Evolutionary conservation across 2,888 invertebrate species (phyloP).

Genomic region (Bhutanitis thaidina): DNA sequence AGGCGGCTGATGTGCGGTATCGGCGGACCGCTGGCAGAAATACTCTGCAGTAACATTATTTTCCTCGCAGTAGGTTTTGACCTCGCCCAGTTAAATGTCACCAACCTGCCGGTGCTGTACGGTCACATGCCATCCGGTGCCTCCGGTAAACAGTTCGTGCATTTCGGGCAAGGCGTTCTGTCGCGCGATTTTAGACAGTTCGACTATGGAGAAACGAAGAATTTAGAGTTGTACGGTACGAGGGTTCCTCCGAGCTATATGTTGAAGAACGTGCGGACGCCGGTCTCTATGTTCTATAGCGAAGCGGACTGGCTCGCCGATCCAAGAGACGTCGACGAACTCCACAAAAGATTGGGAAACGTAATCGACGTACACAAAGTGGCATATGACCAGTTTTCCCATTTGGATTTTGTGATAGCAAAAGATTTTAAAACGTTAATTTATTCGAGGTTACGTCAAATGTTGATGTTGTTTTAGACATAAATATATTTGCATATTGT

Average conservation of each 20-base stretch:
- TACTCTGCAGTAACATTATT: slow-evolving; percentile 79
- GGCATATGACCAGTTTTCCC: slow-evolving; percentile 66
- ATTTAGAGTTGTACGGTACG: slow-evolving; percentile 44
- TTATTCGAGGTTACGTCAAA: slow-evolving; percentile 34
- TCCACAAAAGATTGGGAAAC: slow-evolving; percentile 74
- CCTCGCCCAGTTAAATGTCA: slow-evolving; percentile 77
- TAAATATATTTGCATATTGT: neutral
- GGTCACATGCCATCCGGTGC: slow-evolving; percentile 78
- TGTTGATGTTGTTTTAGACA: slow-evolving; percentile 30
- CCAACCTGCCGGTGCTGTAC: slow-evolving; percentile 76
- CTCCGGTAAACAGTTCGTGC: slow-evolving; percentile 70
- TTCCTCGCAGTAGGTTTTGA: slow-evolving; percentile 81
- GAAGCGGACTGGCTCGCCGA: slow-evolving; percentile 83
- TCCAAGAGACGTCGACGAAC: slow-evolving; percentile 74
- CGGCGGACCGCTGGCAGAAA: slow-evolving; percentile 56
- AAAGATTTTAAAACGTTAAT: slow-evolving; percentile 51
- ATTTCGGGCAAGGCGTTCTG: slow-evolving; percentile 72
- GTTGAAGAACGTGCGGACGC: slow-evolving; percentile 43
- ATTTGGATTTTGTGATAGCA: slow-evolving; percentile 56
- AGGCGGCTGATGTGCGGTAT: slow-evolving; percentile 64
- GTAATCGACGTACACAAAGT: slow-evolving; percentile 77
- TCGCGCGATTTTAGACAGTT: slow-evolving; percentile 49
- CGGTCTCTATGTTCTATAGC: slow-evolving; percentile 57
- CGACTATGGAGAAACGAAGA: slow-evolving; percentile 48
- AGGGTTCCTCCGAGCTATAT: slow-evolving; percentile 47